Base-by-base conservation (phyloP, 2,797 vertebrate genomes). In the Brachyalestes nurse region DNA sequence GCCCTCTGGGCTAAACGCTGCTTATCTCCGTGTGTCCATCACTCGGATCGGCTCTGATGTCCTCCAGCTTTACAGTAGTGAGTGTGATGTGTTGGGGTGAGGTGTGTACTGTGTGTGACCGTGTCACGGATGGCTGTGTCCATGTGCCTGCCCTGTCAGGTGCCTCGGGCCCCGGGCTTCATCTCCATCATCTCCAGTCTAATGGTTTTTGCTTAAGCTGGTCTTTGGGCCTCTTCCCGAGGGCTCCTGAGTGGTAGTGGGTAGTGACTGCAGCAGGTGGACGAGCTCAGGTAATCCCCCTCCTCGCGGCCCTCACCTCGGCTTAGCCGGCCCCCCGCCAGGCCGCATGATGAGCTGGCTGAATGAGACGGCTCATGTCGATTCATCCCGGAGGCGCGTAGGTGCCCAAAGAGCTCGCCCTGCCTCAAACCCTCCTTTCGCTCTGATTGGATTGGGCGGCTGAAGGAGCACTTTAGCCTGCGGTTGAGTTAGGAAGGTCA, bases 101-200 rank as follows among this genome's bases (percentile, higher is more conserved):
- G 16, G 10, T 9, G 28, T 55, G 13, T 17, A 14, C 34, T 58
- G 17, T 17, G 28, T 10, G 61, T 60, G n/a, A 69, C 70, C 47
- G 72, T 23, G 65, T 79, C 61, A 79, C 66, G 8, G 74, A 19
- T 6, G 0, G 28, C 40, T 19, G 45, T 5, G 49, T 47, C 38
- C 88, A 89, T 88, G 89, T 91, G 91, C 88, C 85, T 65, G 49
- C 14, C 60, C 80, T 64, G 87, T 91, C 90, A 90, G 87, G 90
- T 91, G 91, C 87, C 87, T 83, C 85, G 72, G 86, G 84, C 61
- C 70, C 45, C 34, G 65, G 42, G 55, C 78, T 73, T 17, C 0
- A 82, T 80, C 83, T 87, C 82, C 84, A n/a, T 85, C 64, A 71
- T 80, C 86, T 90, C 82, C 72, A 72, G 75, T 86, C 85, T 87